Percentiles rank a stretch among this genome's conserved stretches.
phyloP scores from a whole-genome alignment of 2,888 invertebrate species.

The Tipula unca region DNA sequence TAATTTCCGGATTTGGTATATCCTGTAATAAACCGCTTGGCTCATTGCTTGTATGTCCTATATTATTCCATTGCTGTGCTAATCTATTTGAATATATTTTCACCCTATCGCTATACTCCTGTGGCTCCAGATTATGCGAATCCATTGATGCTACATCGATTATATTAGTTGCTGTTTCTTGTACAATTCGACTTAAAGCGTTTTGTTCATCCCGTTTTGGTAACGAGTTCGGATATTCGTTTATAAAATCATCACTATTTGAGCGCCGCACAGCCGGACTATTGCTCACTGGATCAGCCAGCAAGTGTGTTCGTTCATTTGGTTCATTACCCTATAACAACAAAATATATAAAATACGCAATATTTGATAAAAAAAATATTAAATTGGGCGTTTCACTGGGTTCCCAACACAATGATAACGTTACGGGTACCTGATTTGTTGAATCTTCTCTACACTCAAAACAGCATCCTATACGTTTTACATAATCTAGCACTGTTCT shows the following conservation, averaged over 20 bases:
- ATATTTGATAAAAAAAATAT: neutral
- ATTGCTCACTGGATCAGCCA: constrained; percentile 68
- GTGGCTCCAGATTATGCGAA: constrained; percentile 78
- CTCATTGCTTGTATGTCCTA: constrained; percentile 35
- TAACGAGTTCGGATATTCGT: constrained; percentile 52
- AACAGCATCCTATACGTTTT: constrained; percentile 36
- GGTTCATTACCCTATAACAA: constrained; percentile 37
- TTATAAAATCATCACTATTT: constrained; percentile 60
- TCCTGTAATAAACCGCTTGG: constrained; percentile 53
- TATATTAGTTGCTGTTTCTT: constrained; percentile 85
- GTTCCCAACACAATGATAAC: neutral
- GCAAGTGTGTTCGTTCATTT: constrained; percentile 70
- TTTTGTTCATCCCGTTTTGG: constrained; percentile 86
- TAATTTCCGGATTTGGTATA: constrained; percentile 63
- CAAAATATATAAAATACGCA: neutral
- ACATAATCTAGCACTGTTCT: constrained; percentile 36
- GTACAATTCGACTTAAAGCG: constrained; percentile 78
- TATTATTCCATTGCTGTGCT: constrained; percentile 45
- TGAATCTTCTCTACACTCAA: constrained; percentile 37
- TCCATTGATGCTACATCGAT: constrained; percentile 91
- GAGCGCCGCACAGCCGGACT: constrained; percentile 62
- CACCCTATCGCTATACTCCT: constrained; percentile 77
- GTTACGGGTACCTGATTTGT: constrained; percentile 32
- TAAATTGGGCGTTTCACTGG: neutral
- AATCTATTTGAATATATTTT: constrained; percentile 56